Evolutionary conservation across 1,140 invertebrate species (phyloP).

Genomic region (Micrasema minimum): DNA sequence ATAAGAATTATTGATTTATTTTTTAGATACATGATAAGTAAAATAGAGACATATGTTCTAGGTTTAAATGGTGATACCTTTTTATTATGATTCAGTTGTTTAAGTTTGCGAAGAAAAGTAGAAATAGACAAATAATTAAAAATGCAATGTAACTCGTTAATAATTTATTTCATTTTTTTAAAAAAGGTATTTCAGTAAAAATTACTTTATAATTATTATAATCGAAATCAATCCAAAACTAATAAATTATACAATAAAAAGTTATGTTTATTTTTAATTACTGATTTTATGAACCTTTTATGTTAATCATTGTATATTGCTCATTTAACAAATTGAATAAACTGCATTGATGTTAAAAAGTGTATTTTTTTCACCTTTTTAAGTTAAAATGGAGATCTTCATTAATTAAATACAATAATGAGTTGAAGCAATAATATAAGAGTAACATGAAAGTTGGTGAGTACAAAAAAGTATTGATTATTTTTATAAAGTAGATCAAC

Average conservation of each 20-base stretch:
- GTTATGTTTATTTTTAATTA: conserved; percentile 37
- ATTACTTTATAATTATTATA: neutral
- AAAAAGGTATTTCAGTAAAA: neutral
- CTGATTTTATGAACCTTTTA: too few species aligned
- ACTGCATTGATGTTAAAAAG: conserved; percentile 50
- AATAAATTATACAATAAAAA: neutral
- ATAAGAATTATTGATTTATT: conserved; percentile 32
- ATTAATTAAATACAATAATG: neutral
- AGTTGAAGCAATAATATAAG: neutral
- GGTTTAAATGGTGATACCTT: too few species aligned
- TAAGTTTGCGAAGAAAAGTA: conserved; percentile 1
- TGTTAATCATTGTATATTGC: conserved; percentile 45
- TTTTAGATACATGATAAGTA: neutral
- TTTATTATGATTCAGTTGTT: neutral
- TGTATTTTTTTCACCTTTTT: neutral
- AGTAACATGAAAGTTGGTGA: neutral
- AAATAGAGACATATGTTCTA: conserved; percentile 17
- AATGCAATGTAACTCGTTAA: neutral
- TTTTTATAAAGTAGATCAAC: neutral
- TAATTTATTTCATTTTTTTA: neutral
- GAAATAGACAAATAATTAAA: neutral
- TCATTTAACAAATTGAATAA: conserved; percentile 48
- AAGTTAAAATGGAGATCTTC: neutral
- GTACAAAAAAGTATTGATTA: neutral
- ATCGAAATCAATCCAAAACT: neutral